Conservation (phyloP, 2,113 vertebrate species). For the Dicrurus megarhynchus region DNA sequence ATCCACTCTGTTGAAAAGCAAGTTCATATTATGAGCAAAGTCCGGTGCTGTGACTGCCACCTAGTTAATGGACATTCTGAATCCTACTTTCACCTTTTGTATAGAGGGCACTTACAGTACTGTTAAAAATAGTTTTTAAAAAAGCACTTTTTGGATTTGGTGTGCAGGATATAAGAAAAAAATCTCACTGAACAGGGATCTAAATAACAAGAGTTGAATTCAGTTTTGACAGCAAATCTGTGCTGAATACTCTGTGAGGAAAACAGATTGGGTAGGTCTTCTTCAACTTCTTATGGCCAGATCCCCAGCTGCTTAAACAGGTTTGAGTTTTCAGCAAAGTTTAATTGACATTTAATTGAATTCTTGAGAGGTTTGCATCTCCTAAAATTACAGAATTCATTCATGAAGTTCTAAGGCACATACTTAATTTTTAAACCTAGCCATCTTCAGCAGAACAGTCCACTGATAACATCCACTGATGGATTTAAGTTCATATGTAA, state of each 20-base stretch:
- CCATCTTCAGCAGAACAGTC: neutral
- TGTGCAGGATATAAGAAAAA: neutral
- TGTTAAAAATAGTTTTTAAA: neutral
- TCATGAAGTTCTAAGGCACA: neutral
- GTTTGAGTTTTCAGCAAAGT: neutral
- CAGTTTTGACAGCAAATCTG: neutral
- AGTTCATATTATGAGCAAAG: neutral
- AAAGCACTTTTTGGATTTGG: neutral
- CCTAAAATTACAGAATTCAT: neutral
- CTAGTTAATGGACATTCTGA: neutral
- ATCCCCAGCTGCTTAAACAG: neutral
- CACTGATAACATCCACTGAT: neutral
- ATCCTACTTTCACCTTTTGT: neutral
- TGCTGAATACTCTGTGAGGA: neutral
- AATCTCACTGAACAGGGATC: neutral
- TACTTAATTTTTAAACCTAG: neutral
- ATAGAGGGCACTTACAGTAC: neutral
- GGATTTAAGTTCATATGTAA: neutral
- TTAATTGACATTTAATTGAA: neutral
- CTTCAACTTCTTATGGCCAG: neutral
- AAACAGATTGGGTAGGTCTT: neutral
- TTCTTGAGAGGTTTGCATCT: neutral
- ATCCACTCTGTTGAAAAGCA: neutral
- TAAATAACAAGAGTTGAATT: neutral
- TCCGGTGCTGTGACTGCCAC: neutral